phyloP scores from a whole-genome alignment of 2,113 vertebrate species.

The Dolichallabes microphthalmus region DNA sequence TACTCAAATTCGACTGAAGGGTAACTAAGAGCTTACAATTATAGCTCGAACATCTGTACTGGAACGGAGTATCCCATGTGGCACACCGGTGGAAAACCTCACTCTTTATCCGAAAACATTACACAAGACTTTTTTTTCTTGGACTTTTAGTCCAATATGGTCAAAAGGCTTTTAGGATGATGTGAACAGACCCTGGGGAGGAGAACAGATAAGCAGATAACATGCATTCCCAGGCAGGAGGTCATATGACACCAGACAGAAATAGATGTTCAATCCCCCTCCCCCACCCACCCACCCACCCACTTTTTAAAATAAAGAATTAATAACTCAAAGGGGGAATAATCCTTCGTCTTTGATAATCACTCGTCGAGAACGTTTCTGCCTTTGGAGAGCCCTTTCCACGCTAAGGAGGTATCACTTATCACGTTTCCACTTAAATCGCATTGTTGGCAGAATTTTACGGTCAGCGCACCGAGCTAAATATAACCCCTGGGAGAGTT shows the following conservation, averaged over 20 bases:
- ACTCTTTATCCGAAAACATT: not conserved
- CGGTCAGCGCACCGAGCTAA: conserved; percentile 69
- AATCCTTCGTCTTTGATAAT: conserved; percentile 40
- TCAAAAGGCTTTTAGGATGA: conserved; percentile 14
- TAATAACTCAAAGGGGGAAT: conserved; percentile 37
- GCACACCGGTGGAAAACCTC: not conserved
- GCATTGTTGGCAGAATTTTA: conserved; percentile 73
- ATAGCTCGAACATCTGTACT: not conserved
- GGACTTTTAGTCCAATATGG: not conserved
- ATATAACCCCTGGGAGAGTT: conserved; percentile 71
- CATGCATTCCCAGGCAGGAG: conserved; percentile 22
- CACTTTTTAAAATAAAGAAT: conserved; percentile 23
- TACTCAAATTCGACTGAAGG: conserved; percentile 30
- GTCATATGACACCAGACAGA: not conserved
- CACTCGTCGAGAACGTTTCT: conserved; percentile 37
- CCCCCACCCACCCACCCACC: too few relatives aligned
- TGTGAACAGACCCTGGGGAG: conserved; percentile 3
- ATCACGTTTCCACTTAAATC: conserved; percentile 65
- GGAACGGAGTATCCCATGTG: not conserved
- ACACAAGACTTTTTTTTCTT: too few relatives aligned
- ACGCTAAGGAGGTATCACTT: conserved; percentile 62
- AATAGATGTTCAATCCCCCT: not conserved
- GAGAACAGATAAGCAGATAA: conserved; percentile 13
- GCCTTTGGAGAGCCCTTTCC: conserved; percentile 50
- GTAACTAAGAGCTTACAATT: conserved; percentile 21